Evolutionary conservation across 1,140 invertebrate species (phyloP).

Genomic region (Subanguina moxae): DNA sequence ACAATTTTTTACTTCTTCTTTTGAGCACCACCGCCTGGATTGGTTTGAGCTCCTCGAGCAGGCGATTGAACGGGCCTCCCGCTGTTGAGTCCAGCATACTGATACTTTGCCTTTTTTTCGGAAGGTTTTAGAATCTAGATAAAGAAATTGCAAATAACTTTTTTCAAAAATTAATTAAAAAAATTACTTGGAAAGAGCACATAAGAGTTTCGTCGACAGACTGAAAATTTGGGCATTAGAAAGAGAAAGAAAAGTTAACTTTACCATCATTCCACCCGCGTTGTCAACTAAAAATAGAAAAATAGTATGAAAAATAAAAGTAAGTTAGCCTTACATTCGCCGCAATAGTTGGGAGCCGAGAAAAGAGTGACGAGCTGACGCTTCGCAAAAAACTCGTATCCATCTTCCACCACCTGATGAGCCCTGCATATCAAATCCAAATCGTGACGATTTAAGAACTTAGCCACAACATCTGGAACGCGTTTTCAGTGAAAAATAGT

Average conservation of each 20-base stretch:
- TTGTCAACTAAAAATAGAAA: slow-evolving; percentile 87
- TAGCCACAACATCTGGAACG: slow-evolving; percentile 60
- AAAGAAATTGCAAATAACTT: too few relatives aligned
- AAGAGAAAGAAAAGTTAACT: too few relatives aligned
- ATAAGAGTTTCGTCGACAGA: slow-evolving; percentile 97
- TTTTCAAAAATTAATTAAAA: background rate
- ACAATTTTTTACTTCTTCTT: slow-evolving; percentile 52
- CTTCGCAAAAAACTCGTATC: slow-evolving; percentile 97
- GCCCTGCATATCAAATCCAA: slow-evolving; percentile 67
- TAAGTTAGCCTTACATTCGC: slow-evolving; percentile 60
- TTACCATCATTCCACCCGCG: slow-evolving; percentile 86
- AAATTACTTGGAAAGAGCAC: slow-evolving; percentile 78
- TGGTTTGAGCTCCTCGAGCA: slow-evolving; percentile 18
- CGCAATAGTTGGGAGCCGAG: slow-evolving; percentile 92
- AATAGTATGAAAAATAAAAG: background rate
- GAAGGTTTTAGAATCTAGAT: slow-evolving; percentile 64
- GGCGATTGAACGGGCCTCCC: slow-evolving; percentile 62
- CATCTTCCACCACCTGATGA: slow-evolving; percentile 86
- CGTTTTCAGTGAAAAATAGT: too few relatives aligned
- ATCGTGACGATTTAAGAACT: slow-evolving; percentile 64
- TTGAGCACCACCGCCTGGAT: slow-evolving; percentile 31
- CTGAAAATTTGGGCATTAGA: too few relatives aligned
- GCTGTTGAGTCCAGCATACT: slow-evolving; percentile 72
- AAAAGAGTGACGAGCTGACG: slow-evolving; percentile 94
- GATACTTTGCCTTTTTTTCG: slow-evolving; percentile 77